phyloP scores from a whole-genome alignment of 2,888 invertebrate genomes.

The Conomelus anceps region DNA sequence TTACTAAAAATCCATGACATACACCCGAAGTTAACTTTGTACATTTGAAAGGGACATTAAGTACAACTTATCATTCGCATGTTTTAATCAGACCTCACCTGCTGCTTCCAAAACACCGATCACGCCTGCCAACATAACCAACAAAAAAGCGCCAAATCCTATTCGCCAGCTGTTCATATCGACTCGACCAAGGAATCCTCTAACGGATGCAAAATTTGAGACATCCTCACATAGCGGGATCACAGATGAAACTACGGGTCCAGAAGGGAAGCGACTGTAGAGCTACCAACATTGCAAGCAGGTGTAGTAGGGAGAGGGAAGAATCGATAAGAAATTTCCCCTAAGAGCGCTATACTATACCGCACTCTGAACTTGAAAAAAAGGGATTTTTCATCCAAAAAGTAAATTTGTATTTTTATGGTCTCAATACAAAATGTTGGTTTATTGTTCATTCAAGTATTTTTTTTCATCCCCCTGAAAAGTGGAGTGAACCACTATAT shows the following conservation, averaged over 20 bases:
- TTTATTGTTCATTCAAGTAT: no score
- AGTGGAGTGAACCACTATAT: no score
- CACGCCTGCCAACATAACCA: neutral
- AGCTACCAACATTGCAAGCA: neutral
- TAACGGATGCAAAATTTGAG: neutral
- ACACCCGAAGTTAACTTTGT: neutral
- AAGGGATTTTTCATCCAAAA: no score
- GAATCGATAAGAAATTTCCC: neutral
- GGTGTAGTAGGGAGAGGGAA: neutral
- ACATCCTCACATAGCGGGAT: neutral
- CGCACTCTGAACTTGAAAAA: neutral
- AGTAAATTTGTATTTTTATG: no score
- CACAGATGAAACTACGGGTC: neutral
- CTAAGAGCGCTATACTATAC: neutral
- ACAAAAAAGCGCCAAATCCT: neutral
- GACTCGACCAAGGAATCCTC: neutral
- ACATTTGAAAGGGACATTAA: neutral
- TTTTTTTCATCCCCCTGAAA: no score
- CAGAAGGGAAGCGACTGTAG: neutral
- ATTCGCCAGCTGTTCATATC: neutral
- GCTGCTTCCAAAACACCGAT: neutral
- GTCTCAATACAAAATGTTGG: no score
- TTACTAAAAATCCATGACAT: neutral
- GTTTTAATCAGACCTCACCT: neutral
- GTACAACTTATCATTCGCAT: neutral